These are phyloP conservation scores for Himalopsyche phryganea DNA, from an alignment of 1,140 invertebrate genomes.

Conservation along the genomic window DNA sequence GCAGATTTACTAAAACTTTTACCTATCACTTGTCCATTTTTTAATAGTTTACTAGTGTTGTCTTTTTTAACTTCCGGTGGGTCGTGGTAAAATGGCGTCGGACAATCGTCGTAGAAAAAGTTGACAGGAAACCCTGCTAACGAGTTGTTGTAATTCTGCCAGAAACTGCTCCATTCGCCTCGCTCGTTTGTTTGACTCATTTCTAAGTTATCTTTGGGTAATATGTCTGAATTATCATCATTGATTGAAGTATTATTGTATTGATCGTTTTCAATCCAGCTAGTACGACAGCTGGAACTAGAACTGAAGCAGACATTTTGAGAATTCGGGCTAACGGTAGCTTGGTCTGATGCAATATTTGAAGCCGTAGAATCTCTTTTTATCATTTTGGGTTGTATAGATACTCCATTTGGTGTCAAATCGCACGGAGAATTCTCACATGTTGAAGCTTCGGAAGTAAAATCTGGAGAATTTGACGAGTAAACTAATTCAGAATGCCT, in stretches of 20 bases:
- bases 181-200: slow-evolving; percentile 15
- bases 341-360: slow-evolving; percentile 18
- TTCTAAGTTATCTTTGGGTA: background rate
- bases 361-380: slow-evolving; percentile 3
- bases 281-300: slow-evolving; percentile 28
- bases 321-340: slow-evolving; percentile 19
- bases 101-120: slow-evolving; percentile 33
- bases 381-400: background rate
- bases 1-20: background rate
- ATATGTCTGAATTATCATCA: background rate
- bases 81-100: slow-evolving; percentile 29
- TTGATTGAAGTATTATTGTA: slow-evolving; percentile 1
- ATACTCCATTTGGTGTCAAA: slow-evolving; percentile 10
- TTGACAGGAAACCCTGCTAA: slow-evolving; percentile 25
- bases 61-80: background rate
- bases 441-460: slow-evolving; percentile 26
- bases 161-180: slow-evolving; percentile 31
- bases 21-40: background rate
- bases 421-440: slow-evolving; percentile 30
- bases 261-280: slow-evolving; percentile 28
- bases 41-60: background rate
- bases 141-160: slow-evolving; percentile 32
- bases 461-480: slow-evolving; percentile 26
- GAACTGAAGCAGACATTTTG: slow-evolving; percentile 20
- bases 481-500: slow-evolving; percentile 19